Evolutionary conservation across 35 echinoderm and acorn worm genomes (phyloP), one percentile per base, ranked within the genome.

Genomic region (Ptychodera flava): DNA sequence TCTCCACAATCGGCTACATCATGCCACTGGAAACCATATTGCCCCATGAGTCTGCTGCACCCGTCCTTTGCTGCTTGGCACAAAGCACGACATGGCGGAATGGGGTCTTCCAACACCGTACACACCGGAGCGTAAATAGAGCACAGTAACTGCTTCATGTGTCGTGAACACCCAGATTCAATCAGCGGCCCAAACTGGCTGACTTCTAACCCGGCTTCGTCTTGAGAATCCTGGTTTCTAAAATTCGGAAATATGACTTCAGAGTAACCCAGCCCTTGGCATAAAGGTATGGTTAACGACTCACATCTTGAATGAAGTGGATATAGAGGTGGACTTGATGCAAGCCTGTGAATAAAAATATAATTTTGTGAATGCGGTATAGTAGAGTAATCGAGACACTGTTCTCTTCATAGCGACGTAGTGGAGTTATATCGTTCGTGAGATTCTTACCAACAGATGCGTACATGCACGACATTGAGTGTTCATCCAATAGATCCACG

Each of bases 161-260:
- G 31, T 31, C 1, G 36, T 1, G 87, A 88, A 37, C 87, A 88
- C 33, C n/a, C 79, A 2, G 82, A 35, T 33, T 88, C 30, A 0
- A 88, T 78, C 0, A 88, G 87, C 22, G 87, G 87, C 1, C 34
- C 53, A 52, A 81, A 88, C 28, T 81, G 79, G 31, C 82, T 77
- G 28, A 82, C 87, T 38, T 88, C 87, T 15, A 81, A n/a, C 1
- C 79, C 79, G 38, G 87, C 87, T 31, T 88, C 79, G 1, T 53
- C 78, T 75, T 88, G 87, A 28, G 28, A 0, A 0, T 15, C 36
- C 34, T 36, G 34, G 15, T 80, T 31, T 0, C 81, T 16, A 15
- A 82, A 1, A 28, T 88, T 88, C 32, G 87, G 87, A 22, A 88
- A 0, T 16, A 32, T 1, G 6, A 79, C 82, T 15, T 31, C 31